These are phyloP conservation scores for Tetramorium simillimum DNA, from an alignment of 1,140 invertebrate genomes.

Conservation along the genomic window DNA sequence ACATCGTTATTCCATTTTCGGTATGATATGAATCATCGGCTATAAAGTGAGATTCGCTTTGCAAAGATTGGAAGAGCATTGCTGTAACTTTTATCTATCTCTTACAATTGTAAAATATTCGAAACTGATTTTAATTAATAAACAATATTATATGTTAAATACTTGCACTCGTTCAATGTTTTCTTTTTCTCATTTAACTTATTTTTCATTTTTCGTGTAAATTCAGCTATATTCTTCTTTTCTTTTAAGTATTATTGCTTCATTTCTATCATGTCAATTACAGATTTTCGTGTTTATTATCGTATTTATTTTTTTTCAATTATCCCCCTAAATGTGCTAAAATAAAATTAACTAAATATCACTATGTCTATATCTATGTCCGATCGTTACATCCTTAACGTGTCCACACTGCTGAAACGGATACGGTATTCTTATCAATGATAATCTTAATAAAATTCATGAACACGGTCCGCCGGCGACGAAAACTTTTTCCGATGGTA, in stretches of 20 bases:
- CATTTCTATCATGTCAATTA: background rate
- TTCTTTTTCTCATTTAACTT: background rate
- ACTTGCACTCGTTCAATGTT: background rate
- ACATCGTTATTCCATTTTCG: constrained; percentile 19
- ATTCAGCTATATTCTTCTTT: background rate
- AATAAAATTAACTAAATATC: background rate
- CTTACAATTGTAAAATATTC: background rate
- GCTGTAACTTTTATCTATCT: background rate
- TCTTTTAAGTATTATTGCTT: background rate
- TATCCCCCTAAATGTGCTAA: background rate
- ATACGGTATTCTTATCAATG: constrained; percentile 74
- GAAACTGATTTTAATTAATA: background rate
- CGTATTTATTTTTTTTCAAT: constrained; percentile 10
- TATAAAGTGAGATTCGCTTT: background rate
- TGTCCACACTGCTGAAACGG: constrained; percentile 45
- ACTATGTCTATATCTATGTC: constrained; percentile 2
- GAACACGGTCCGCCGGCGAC: constrained; percentile 76
- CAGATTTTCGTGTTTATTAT: background rate
- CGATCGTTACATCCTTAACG: constrained; percentile 3
- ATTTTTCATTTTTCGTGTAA: background rate
- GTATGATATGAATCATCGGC: background rate
- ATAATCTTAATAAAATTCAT: constrained; percentile 82
- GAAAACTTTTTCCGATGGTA: constrained; percentile 79
- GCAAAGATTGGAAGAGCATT: constrained; percentile 1
- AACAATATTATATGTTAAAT: background rate